Base-by-base conservation (phyloP, 2,797 vertebrate genomes). In the Phalloptychus januarius region DNA sequence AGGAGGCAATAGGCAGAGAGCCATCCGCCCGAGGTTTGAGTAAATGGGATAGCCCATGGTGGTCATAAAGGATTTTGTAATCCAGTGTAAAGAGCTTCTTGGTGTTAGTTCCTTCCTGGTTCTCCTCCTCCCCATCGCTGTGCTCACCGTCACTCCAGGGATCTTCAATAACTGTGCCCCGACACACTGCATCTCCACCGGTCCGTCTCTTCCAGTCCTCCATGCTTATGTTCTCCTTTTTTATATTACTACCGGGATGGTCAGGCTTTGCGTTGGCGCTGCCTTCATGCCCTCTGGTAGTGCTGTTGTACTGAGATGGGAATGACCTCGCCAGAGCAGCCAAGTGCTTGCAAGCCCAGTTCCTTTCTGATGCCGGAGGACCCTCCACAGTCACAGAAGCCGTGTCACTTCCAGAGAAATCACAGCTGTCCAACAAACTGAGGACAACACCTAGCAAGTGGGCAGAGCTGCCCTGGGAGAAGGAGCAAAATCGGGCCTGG, bases 291-390 rank as follows among this genome's bases (percentile, higher is more conserved):
- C 79, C 76, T 36, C 42, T 78, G 20, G 81, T 78, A 77, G 83
- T 52, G 74, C 82, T 38, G 36, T 67, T 73, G 56, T 52, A 84
- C 54, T 82, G 83, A n/a, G 78, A 81, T 0, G 93, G 80, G 10
- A 95, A 95, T 10, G 96, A 96, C 88, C 95, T 97, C 78, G 96
- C 93, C 83, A 97, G 91, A 23, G 92, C 90, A 0, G 96, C 94
- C 65, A 98, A 91, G 79, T 98, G 96, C 87, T 97, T 97, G 90
- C 96, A 97, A 75, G 97, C 97, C 97, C 97, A 98, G 93, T 97
- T 98, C 79, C 92, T 95, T 74, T 98, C 97, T 2, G 96, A 95
- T 36, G 96, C 96, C 0, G 96, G 96, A 33, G 95, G 95, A 54
- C 97, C 97, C 87, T 98, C 97, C 20, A 98, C 93, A 0, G 97